Evolutionary conservation across 1,140 invertebrate species (phyloP).

Genomic region (Bilobella aurantiaca): DNA sequence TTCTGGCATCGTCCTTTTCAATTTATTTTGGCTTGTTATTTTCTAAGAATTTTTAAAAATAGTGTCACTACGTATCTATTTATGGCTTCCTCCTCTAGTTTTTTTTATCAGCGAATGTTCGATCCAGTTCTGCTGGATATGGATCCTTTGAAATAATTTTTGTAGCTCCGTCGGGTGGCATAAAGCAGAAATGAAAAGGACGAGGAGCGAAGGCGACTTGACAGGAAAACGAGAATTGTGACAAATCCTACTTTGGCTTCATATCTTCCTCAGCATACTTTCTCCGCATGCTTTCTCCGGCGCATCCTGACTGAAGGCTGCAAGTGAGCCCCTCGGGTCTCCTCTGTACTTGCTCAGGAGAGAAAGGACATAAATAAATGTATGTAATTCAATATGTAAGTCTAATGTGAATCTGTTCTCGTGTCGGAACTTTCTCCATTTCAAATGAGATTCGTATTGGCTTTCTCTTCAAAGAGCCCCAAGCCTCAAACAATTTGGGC

Average conservation of each 20-base stretch:
- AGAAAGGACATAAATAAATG: conserved; percentile 6
- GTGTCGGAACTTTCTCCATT: neutral
- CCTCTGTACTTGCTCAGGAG: too few species aligned
- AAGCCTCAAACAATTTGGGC: too few species aligned
- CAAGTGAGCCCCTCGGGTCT: too few species aligned
- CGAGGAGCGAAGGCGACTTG: neutral
- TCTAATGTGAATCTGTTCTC: conserved; percentile 7
- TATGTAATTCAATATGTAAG: conserved; percentile 8
- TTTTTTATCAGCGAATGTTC: too few species aligned
- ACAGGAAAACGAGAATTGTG: conserved; percentile 14
- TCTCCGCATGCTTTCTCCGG: neutral
- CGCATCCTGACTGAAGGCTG: neutral
- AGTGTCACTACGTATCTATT: too few species aligned
- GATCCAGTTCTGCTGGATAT: too few species aligned
- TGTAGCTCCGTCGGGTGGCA: conserved; percentile 10
- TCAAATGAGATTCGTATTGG: conserved; percentile 5
- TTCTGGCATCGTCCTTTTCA: too few species aligned
- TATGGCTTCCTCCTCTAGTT: too few species aligned
- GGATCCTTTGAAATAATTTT: conserved; percentile 2
- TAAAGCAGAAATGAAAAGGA: neutral
- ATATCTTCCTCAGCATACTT: neutral
- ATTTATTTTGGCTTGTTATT: too few species aligned
- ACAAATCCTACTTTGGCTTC: conserved; percentile 8
- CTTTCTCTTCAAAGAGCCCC: neutral
- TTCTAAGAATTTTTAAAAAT: too few species aligned